phyloP scores from a whole-genome alignment of 2,797 vertebrate genomes.

The Orestias chungarensis region DNA sequence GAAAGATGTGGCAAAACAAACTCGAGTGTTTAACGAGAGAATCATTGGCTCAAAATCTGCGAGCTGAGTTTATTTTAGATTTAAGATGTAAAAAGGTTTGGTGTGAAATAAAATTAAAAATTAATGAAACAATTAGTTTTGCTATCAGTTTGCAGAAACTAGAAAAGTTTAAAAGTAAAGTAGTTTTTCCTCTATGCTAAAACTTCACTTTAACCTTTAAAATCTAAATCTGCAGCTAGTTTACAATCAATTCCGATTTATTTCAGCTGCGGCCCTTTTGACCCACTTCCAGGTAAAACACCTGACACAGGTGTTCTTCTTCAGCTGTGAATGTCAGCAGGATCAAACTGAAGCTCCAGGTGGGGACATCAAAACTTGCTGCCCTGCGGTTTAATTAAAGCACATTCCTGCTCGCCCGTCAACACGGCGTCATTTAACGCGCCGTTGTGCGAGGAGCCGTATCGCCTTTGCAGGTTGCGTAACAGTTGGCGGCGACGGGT shows the following conservation, averaged over 20 bases:
- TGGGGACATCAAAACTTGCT: constrained; percentile 9
- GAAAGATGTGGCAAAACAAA: not conserved
- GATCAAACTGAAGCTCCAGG: constrained; percentile 10
- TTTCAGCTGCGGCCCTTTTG: not conserved
- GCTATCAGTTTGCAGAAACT: no score
- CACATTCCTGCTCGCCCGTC: constrained; percentile 35
- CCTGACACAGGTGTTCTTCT: not conserved
- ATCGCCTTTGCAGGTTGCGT: constrained; percentile 29
- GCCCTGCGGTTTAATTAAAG: constrained; percentile 14
- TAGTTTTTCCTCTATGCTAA: not conserved
- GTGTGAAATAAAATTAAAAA: no score
- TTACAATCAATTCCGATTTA: no score
- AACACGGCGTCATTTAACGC: constrained; percentile 16
- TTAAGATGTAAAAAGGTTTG: no score
- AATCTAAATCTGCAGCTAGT: not conserved
- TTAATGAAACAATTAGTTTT: no score
- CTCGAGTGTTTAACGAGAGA: no score
- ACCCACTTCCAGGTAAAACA: not conserved
- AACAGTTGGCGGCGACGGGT: constrained; percentile 28
- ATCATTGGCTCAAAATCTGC: no score
- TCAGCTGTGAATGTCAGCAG: constrained; percentile 6
- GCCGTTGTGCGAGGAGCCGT: not conserved
- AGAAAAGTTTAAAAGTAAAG: not conserved
- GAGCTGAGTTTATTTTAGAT: no score
- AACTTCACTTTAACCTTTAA: not conserved